These are phyloP conservation scores for Neosilurus mollespiculum DNA, from an alignment of 2,797 vertebrate genomes.

Conservation along the genomic window DNA sequence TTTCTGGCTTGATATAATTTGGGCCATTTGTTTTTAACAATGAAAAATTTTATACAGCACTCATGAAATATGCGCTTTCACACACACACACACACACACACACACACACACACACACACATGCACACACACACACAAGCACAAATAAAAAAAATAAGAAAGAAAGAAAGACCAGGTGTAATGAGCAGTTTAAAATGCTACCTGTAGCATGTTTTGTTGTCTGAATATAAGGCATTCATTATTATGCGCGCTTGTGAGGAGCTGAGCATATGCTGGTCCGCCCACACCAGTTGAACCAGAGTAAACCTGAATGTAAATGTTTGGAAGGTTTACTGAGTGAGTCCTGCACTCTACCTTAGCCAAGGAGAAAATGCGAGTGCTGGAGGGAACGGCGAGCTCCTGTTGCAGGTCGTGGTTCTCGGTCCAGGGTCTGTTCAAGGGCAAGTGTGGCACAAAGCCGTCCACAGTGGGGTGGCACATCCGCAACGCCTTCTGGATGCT, in stretches of 20 bases:
- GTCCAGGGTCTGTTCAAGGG: slow-evolving; percentile 89
- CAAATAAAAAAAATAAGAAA: background rate
- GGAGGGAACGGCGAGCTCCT: slow-evolving; percentile 85
- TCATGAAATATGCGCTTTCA: slow-evolving; percentile 41
- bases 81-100: background rate
- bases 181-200: background rate
- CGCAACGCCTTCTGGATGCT: slow-evolving; percentile 93
- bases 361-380: slow-evolving; percentile 87
- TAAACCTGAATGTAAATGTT: background rate
- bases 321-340: background rate
- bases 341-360: slow-evolving; percentile 80
- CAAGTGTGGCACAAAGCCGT: slow-evolving; percentile 84
- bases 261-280: background rate
- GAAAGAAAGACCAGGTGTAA: background rate
- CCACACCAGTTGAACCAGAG: background rate
- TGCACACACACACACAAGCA: background rate
- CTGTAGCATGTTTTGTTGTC: background rate
- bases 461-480: slow-evolving; percentile 92
- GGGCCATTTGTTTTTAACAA: slow-evolving; percentile 64
- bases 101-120: no score
- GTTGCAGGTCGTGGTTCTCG: slow-evolving; percentile 72
- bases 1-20: slow-evolving; percentile 60
- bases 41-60: slow-evolving; percentile 48
- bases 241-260: background rate
- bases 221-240: background rate